Percentiles rank a stretch among this genome's conserved stretches.
Evolutionary conservation across 2,888 invertebrate species (phyloP).

Genomic region (Eumacrocentrus americanus): DNA sequence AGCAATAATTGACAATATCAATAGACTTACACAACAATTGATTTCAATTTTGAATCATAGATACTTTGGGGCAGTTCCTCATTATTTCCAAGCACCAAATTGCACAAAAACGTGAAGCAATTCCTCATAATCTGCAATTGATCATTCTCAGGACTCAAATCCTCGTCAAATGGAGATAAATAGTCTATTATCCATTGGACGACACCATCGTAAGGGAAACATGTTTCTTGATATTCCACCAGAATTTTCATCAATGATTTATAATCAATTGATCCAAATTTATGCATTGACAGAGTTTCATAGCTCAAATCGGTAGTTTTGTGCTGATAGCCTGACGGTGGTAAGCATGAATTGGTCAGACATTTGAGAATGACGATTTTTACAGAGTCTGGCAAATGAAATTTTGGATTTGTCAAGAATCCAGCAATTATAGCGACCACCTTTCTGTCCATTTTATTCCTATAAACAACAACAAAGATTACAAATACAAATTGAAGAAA

Average conservation of each 20-base stretch:
- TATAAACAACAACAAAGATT: slow-evolving; percentile 31
- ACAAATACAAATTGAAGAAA: not conserved
- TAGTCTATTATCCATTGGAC: slow-evolving; percentile 43
- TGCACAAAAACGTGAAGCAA: slow-evolving; percentile 53
- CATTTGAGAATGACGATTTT: slow-evolving; percentile 51
- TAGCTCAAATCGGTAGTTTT: slow-evolving; percentile 30
- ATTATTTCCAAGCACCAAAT: slow-evolving; percentile 45
- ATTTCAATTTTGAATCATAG: not conserved
- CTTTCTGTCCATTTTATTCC: slow-evolving; percentile 38
- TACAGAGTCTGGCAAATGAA: slow-evolving; percentile 37
- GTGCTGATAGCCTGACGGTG: slow-evolving; percentile 40
- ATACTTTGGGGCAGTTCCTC: slow-evolving; percentile 30
- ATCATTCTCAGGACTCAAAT: slow-evolving; percentile 33
- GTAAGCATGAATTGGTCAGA: slow-evolving; percentile 51
- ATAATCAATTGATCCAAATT: slow-evolving; percentile 18
- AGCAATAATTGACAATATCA: slow-evolving; percentile 8
- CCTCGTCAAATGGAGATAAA: slow-evolving; percentile 31
- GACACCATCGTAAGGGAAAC: slow-evolving; percentile 51
- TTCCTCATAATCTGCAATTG: slow-evolving; percentile 45
- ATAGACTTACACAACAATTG: not conserved
- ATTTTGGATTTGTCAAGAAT: slow-evolving; percentile 36
- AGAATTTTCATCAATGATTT: not conserved
- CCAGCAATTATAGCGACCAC: slow-evolving; percentile 48
- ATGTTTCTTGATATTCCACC: slow-evolving; percentile 17
- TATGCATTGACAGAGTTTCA: slow-evolving; percentile 22